Evolutionary conservation across 2,797 vertebrate genomes (phyloP), one percentile per base, ranked within the genome.

Genomic region (Vespertilio murinus): DNA sequence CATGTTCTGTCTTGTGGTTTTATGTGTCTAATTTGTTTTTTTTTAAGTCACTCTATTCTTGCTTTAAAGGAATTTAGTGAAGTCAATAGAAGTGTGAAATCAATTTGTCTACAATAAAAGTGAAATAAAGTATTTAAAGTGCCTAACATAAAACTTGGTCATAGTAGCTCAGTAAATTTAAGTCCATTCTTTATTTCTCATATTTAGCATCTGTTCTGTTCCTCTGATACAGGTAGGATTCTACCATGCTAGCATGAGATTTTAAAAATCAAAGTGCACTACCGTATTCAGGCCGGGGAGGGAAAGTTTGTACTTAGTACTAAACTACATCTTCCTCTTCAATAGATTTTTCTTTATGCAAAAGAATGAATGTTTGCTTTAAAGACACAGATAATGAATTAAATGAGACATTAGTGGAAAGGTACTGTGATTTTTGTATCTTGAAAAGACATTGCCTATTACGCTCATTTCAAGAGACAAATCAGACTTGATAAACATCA

Each of bases 361-460:
- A 45, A 93, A 96, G 56, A 88, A 90, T 74, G 45, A 69, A 88
- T 75, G 45, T 93, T 95, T 90, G 33, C 47, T 25, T 80, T 89
- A 87, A 92, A 94, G 70, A 92, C 38, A 94, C 25, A 90, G 87
- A n/a, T 59, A 96, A 61, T 40, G 83, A 87, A 88, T 56, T 94
- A 93, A 94, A 87, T 84, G 67, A 89, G 35, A 67, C 65, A 49
- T 88, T 67, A 88, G 64, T 93, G 52, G 70, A 40, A 67, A 96
- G 67, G 83, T 74, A 85, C 64, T 73, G 0, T 82, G 83, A 49
- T 94, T 95, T 94, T 75, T 95, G 3, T 94, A 64, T 92, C 30
- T 95, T 90, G 81, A 92, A 94, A 95, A 91, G 64, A 14, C 73
- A 71, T 79, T 93, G 80, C 61, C 78, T 94, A 45, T 85, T 96